Percentiles rank a stretch among this genome's conserved stretches.
These are phyloP conservation scores for Condylura cristata DNA, from an alignment of 2,113 vertebrate genomes.

Conservation along the genomic window DNA sequence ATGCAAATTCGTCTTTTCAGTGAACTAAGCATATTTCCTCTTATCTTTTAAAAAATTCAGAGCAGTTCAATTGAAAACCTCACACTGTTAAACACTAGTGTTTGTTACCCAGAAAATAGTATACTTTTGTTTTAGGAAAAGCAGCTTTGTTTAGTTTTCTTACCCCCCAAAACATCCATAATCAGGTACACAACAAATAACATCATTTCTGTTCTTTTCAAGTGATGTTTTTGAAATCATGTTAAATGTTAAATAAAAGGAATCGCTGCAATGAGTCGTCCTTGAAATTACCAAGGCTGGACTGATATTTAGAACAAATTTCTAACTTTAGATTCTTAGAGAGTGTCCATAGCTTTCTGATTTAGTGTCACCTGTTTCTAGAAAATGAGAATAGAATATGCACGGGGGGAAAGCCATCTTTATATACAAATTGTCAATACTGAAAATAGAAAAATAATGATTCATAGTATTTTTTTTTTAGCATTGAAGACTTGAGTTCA, in stretches of 20 bases:
- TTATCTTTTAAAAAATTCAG: constrained; percentile 56
- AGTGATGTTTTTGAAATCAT: constrained; percentile 2
- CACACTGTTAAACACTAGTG: constrained; percentile 19
- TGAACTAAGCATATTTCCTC: constrained; percentile 55
- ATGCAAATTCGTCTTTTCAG: constrained; percentile 65
- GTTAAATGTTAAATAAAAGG: neutral
- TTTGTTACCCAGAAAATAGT: constrained; percentile 2
- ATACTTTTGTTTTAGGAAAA: constrained; percentile 30
- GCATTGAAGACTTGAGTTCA: neutral
- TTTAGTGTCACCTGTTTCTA: neutral
- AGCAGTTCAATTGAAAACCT: constrained; percentile 48
- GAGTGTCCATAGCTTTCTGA: neutral
- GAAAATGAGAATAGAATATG: neutral
- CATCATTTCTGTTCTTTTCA: neutral
- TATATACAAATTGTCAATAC: neutral
- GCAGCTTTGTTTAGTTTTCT: neutral
- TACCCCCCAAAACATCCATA: neutral
- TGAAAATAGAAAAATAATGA: constrained; percentile 7
- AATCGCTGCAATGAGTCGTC: neutral
- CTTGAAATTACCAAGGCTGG: neutral
- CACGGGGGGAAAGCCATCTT: neutral
- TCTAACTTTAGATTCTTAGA: constrained; percentile 2
- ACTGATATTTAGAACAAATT: constrained; percentile 34
- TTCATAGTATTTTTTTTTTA: neutral
- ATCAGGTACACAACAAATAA: neutral